Base-by-base conservation (phyloP, 2,797 vertebrate genomes). In the Pangasius mekongensis region DNA sequence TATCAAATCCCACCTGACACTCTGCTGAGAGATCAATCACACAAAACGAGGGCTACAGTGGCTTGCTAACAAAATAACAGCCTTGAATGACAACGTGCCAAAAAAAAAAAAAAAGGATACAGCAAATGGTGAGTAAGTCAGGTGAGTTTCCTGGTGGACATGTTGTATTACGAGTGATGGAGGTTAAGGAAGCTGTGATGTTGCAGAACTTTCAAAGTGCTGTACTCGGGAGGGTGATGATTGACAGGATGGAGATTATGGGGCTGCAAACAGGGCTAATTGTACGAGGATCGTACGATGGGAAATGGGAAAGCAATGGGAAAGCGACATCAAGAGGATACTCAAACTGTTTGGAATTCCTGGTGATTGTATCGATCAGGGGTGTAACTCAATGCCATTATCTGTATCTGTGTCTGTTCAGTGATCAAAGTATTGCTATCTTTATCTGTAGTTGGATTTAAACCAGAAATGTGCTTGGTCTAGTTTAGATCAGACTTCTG, bases 1-100 rank as follows among this genome's bases (percentile, higher is more conserved):
- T 43, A 74, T 18, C 56, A 81, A 89, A 89, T 89, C 87, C 87
- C 83, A 80, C 85, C 71, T 91, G 89, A 85, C 71, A 87, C 64
- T 27, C 90, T 66, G 77, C 85, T 69, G 64, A 87, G 78, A 87
- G 88, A 87, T 85, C 64, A 84, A 71, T 77, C 47, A 47, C 43
- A 60, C 84, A 80, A 73, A 83, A 82, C 43, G 56, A n/a, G 64
- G 5, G 9, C 22, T 58, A 77, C 33, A 43, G 36, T 78, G 86
- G 80, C 78, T 60, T 67, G 74, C n/a, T 86, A 64, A 67, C 36
- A 60, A 39, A 30, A 66, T 30, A 27, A 66, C 22, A 49, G 71
- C 54, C 39, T 62, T 62, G 54, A 86, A 86, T 74, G 30, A 58
- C 67, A n/a, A 47, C 5, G 33, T 73, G 84, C 11, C 20, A 74